Evolutionary conservation across 92 coral and sea anemone genomes (phyloP).

Genomic region (Siderastrea siderea): DNA sequence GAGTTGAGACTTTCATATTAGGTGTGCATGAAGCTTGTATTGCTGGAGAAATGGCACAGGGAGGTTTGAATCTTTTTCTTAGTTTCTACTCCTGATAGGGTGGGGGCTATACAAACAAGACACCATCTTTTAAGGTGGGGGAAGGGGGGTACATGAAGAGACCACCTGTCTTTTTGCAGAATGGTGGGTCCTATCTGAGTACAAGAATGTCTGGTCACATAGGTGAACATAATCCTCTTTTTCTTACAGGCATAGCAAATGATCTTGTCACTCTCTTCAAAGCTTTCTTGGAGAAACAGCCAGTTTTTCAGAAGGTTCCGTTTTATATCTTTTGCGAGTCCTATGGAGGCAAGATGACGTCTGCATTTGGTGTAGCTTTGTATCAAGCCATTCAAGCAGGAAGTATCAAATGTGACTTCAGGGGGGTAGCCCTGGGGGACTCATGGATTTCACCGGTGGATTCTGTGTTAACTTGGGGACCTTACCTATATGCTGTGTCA

Average conservation of each 20-base stretch:
- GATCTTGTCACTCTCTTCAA: slow-evolving; percentile 88
- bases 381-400: slow-evolving; percentile 77
- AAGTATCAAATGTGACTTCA: slow-evolving; percentile 80
- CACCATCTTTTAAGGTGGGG: no score
- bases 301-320: slow-evolving; percentile 84
- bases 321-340: slow-evolving; percentile 97
- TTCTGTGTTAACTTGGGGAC: slow-evolving; percentile 92
- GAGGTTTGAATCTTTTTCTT: no score
- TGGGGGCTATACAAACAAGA: no score
- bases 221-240: neutral
- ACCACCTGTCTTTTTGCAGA: no score
- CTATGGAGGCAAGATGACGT: slow-evolving; percentile 97
- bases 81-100: no score
- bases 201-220: neutral
- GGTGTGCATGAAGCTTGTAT: no score
- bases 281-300: slow-evolving; percentile 83
- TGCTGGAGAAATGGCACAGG: no score
- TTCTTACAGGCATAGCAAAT: slow-evolving; percentile 83
- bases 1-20: no score
- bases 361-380: slow-evolving; percentile 96
- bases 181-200: no score
- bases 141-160: no score
- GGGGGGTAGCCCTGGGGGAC: slow-evolving; percentile 96
- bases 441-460: slow-evolving; percentile 99
- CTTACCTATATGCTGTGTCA: slow-evolving; percentile 90